Evolutionary conservation across 1,140 invertebrate species (phyloP).

Genomic region (Brevipalpus yothersi): DNA sequence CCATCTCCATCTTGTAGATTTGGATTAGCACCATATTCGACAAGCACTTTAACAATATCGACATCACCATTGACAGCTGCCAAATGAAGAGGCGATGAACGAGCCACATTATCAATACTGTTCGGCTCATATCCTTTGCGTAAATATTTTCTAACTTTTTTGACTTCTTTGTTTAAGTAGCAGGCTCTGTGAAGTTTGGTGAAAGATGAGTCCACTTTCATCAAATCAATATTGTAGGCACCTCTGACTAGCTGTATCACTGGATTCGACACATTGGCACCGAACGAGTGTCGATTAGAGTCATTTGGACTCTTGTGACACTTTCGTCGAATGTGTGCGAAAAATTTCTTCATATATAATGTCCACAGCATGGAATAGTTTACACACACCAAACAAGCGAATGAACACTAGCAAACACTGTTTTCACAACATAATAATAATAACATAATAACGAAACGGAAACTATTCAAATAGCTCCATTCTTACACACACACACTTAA

Average conservation of each 20-base stretch:
- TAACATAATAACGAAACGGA: too few relatives aligned
- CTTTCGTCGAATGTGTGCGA: not conserved
- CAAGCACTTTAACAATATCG: conserved; percentile 41
- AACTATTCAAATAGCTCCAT: too few relatives aligned
- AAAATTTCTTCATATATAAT: not conserved
- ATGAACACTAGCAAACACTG: too few relatives aligned
- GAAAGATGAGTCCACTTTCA: conserved; percentile 7
- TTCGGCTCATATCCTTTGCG: conserved; percentile 20
- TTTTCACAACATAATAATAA: too few relatives aligned
- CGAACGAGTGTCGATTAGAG: not conserved
- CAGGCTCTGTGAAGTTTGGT: conserved; percentile 9
- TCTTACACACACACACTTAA: too few relatives aligned
- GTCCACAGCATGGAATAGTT: not conserved
- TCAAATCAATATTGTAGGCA: conserved; percentile 9
- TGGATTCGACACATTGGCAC: not conserved
- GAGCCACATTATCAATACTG: conserved; percentile 19
- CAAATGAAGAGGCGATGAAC: conserved; percentile 37
- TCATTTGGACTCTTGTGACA: not conserved
- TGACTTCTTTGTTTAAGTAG: conserved; percentile 5
- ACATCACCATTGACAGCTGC: conserved; percentile 47
- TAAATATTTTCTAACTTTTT: not conserved
- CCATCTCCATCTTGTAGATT: conserved; percentile 20
- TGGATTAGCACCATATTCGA: conserved; percentile 40
- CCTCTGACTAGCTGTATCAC: conserved; percentile 5
- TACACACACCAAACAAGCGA: too few relatives aligned